phyloP scores from a whole-genome alignment of 2,888 invertebrate species.

The Lucinisca nassula region DNA sequence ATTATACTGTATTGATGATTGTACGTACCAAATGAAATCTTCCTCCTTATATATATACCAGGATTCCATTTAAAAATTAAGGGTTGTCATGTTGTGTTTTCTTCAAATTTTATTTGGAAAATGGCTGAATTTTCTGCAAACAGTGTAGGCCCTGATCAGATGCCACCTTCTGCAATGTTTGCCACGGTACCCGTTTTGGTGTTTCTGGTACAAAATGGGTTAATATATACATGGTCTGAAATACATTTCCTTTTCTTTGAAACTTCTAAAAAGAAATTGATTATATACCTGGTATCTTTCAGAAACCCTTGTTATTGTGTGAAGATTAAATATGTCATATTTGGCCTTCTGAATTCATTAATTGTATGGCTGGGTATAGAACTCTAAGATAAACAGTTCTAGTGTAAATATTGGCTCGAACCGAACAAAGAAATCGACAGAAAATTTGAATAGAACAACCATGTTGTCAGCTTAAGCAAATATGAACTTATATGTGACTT shows the following conservation, averaged over 20 bases:
- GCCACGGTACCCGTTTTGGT: too few relatives aligned
- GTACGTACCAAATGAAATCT: too few relatives aligned
- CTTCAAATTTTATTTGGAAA: too few relatives aligned
- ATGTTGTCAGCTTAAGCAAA: constrained; percentile 2
- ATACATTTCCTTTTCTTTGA: background rate
- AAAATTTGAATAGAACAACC: constrained; percentile 3
- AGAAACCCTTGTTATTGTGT: background rate
- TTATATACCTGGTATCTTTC: background rate
- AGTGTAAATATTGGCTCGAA: background rate
- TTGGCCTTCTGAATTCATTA: constrained; percentile 17
- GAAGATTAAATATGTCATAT: constrained; percentile 11
- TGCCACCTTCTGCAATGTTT: too few relatives aligned
- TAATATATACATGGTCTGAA: too few relatives aligned
- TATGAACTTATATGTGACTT: constrained; percentile 14
- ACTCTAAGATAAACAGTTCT: constrained; percentile 12
- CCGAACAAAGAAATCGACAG: background rate
- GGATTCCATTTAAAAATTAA: too few relatives aligned
- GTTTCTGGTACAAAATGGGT: too few relatives aligned
- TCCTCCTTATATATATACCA: too few relatives aligned
- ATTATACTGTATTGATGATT: too few relatives aligned
- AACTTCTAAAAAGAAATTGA: constrained; percentile 1
- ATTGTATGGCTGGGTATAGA: constrained; percentile 10
- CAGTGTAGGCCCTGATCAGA: too few relatives aligned
- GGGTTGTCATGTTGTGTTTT: too few relatives aligned
- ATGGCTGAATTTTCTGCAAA: too few relatives aligned